phyloP scores from a whole-genome alignment of 92 coral and sea anemone species.

The Zoanthus sociatus region DNA sequence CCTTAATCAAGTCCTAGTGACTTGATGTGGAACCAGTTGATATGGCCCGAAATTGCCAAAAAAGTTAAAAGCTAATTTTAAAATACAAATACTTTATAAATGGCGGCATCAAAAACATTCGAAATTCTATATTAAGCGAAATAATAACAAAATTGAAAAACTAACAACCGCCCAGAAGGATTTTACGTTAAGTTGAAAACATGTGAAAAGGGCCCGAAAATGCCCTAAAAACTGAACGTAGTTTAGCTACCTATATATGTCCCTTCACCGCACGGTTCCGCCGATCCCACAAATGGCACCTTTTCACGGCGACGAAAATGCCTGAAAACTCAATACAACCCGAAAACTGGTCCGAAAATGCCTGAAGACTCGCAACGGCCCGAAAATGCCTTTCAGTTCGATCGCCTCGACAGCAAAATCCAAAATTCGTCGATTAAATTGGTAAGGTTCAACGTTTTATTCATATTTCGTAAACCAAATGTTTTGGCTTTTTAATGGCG shows the following conservation, averaged over 20 bases:
- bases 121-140: background rate
- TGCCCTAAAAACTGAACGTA: conserved; percentile 6
- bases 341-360: too few species aligned
- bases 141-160: background rate
- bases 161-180: background rate
- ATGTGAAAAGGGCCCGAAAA: conserved; percentile 7
- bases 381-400: background rate
- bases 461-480: background rate
- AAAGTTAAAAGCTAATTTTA: conserved; percentile 5
- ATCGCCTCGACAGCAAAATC: background rate
- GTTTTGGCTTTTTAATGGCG: too few species aligned
- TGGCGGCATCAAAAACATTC: background rate
- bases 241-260: conserved; percentile 1
- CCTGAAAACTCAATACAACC: background rate
- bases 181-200: background rate
- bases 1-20: conserved; percentile 36
- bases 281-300: background rate
- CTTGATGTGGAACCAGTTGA: background rate
- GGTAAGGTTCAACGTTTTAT: background rate
- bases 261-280: background rate
- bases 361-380: background rate
- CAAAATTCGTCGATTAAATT: background rate
- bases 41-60: conserved; percentile 22
- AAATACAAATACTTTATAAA: background rate
- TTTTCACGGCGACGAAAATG: background rate